Conservation (phyloP, 2,888 invertebrate genomes). For the Apotomis turbidana region DNA sequence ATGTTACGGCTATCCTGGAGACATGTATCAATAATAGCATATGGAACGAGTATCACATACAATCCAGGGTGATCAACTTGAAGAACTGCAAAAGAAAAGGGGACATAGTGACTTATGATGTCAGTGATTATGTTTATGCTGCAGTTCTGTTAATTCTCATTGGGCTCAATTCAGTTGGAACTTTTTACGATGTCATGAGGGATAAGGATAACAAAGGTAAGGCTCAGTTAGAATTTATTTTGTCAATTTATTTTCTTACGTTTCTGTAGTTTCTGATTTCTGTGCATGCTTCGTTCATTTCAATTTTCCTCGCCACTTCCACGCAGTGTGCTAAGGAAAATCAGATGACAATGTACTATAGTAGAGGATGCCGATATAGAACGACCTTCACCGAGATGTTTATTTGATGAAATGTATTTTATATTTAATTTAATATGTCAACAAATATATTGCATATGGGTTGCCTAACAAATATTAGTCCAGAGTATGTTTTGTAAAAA, state of each 20-base stretch:
- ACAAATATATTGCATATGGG: no score
- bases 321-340: no score
- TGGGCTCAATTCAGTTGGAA: constrained; percentile 14
- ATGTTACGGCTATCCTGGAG: constrained; percentile 19
- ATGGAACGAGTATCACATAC: constrained; percentile 34
- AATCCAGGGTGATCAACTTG: constrained; percentile 9
- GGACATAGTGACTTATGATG: background rate
- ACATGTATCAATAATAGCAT: constrained; percentile 40
- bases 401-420: no score
- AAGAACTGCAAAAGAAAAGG: constrained; percentile 6
- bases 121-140: constrained; percentile 11
- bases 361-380: no score
- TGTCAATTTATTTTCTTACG: background rate
- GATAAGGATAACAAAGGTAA: background rate
- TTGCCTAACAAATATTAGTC: no score
- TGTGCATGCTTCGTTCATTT: no score
- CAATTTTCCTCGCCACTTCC: no score
- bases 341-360: no score
- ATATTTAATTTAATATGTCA: no score
- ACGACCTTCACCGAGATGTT: no score
- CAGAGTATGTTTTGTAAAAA: no score
- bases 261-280: no score
- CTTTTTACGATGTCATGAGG: constrained; percentile 11
- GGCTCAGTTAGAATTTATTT: background rate
- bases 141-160: background rate